Evolutionary conservation across 2,113 vertebrate species (phyloP), one percentile per base, ranked within the genome.

Genomic region (Alexandromys fortis): DNA sequence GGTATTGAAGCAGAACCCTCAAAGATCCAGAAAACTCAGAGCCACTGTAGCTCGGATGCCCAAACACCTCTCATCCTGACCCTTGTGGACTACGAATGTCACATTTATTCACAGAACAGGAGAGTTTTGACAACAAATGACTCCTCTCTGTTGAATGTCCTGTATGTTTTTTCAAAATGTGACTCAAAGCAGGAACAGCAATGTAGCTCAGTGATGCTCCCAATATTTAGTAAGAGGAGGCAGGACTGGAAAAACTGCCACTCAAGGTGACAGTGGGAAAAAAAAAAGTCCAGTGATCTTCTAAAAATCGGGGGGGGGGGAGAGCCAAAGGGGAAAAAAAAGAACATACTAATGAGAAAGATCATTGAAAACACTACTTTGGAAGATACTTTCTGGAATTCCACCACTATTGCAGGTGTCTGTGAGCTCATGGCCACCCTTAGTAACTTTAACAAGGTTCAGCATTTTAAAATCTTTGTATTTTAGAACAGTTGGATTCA

Each of bases 371-470:
- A 83, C 93, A 68, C 24, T 58, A 67, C 30, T 86, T 95, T 61
- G 77, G 3, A 47, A 35, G 16, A 76, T 90, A 90, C 75, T 45
- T 13, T n/a, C 35, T 93, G 86, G 11, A 76, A 49, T 42, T 55
- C 19, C 21, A n/a, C 42, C 72, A 61, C 42, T 14, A 12, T 52
- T 45, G 3, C 35, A 83, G 55, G 58, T 86, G 77, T 94, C 58
- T 89, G 2, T 28, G 83, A 52, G 90, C 76, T 33, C 94, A 90
- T 92, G 76, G 85, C 11, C n/a, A 42, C 21, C 52, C 7, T 83
- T 65, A 61, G 49, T 67, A 85, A 92, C 91, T 96, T 97, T 58
- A 92, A 70, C 90, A 45, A 42, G 86, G 49, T 49, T 90, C 49
- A 91, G 81, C 6, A 26, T 89, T 79, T 86, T 35, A 49, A 91